These are phyloP conservation scores for Diachasma alloeum DNA, from an alignment of 1,140 invertebrate genomes.

Conservation along the genomic window DNA sequence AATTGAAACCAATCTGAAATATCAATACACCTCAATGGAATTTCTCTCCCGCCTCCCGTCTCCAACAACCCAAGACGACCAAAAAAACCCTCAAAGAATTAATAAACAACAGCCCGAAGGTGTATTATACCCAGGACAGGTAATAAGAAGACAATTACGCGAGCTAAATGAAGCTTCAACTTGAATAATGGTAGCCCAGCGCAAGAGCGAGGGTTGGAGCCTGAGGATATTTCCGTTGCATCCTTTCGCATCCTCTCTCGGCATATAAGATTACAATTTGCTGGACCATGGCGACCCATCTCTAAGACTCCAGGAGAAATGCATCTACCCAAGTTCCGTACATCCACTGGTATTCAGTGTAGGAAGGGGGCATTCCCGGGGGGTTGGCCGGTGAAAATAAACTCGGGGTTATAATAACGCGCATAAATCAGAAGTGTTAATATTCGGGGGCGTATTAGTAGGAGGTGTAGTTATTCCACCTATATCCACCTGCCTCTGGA, in stretches of 20 bases:
- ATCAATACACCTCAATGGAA: neutral
- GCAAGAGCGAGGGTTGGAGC: conserved; percentile 18
- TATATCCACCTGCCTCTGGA: conserved; percentile 33
- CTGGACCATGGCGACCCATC: neutral
- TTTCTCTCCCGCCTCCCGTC: neutral
- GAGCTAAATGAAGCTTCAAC: conserved; percentile 21
- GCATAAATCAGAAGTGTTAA: conserved; percentile 65
- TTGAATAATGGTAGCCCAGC: conserved; percentile 22
- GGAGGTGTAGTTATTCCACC: conserved; percentile 41
- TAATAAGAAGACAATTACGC: conserved; percentile 37
- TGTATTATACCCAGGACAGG: conserved; percentile 25
- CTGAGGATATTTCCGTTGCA: neutral
- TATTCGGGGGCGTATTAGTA: conserved; percentile 62
- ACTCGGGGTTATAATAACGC: conserved; percentile 60
- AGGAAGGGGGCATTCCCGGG: neutral
- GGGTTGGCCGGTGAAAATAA: conserved; percentile 51
- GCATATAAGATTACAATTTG: conserved; percentile 30
- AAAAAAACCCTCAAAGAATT: neutral
- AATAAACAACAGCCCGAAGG: conserved; percentile 4
- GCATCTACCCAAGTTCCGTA: neutral
- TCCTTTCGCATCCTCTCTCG: neutral
- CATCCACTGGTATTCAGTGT: neutral
- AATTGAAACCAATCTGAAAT: neutral
- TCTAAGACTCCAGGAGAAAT: neutral
- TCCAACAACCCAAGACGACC: neutral